phyloP scores from a whole-genome alignment of 1,140 invertebrate species.

The Zophobas morio region DNA sequence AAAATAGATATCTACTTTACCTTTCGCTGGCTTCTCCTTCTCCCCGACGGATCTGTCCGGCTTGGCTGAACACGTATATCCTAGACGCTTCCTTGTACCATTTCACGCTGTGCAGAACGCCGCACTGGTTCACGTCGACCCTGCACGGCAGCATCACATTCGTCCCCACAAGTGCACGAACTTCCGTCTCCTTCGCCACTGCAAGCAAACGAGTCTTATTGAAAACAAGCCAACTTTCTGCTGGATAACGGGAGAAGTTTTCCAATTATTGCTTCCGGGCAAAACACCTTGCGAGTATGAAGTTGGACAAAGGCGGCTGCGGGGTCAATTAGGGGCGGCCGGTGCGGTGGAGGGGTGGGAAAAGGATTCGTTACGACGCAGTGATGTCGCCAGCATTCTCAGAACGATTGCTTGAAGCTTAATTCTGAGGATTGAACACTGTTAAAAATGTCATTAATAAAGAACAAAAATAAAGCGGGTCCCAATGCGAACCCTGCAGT shows the following conservation, averaged over 20 bases:
- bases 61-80: constrained; percentile 88
- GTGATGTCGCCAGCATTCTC: no score
- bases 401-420: no score
- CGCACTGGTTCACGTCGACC: constrained; percentile 83
- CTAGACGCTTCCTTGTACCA: constrained; percentile 88
- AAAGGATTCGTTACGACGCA: no score
- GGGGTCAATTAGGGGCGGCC: constrained; percentile 7
- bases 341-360: no score
- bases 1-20: constrained; percentile 66
- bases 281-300: constrained; percentile 8
- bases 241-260: constrained; percentile 26
- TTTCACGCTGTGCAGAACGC: constrained; percentile 89
- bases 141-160: constrained; percentile 82
- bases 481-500: no score
- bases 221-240: constrained; percentile 24
- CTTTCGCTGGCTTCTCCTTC: constrained; percentile 83
- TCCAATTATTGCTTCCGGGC: constrained; percentile 12
- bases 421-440: no score
- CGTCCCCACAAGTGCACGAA: constrained; percentile 71
- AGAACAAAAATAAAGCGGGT: no score
- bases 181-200: constrained; percentile 61
- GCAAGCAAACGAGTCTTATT: constrained; percentile 55
- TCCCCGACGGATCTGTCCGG: constrained; percentile 78
- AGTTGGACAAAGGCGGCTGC: constrained; percentile 6
- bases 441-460: no score